A percentile compares a stretch with the other conserved stretches of the same genome.
phyloP scores from a whole-genome alignment of 23 tunicate genomes.

The Trididemnum nubilum region DNA sequence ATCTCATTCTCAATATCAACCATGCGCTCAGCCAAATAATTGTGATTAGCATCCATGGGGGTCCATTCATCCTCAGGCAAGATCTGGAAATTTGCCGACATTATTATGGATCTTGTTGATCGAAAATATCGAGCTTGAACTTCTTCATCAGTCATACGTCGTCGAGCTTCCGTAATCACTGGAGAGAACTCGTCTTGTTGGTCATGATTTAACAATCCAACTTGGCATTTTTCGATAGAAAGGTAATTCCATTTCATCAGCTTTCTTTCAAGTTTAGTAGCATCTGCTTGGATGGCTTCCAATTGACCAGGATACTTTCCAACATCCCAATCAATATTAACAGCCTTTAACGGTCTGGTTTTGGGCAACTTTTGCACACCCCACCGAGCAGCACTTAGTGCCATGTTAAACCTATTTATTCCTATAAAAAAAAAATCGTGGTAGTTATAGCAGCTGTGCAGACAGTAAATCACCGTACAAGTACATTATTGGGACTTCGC shows the following conservation, averaged over 20 bases:
- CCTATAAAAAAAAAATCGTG: background rate
- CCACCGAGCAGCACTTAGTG: slow-evolving; percentile 34
- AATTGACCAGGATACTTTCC: slow-evolving; percentile 67
- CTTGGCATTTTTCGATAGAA: slow-evolving; percentile 50
- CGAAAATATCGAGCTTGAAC: slow-evolving; percentile 46
- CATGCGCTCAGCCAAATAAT: slow-evolving; percentile 43
- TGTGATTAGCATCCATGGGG: slow-evolving; percentile 84
- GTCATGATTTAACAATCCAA: slow-evolving; percentile 67
- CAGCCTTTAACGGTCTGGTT: slow-evolving; percentile 31
- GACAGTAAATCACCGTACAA: too few species aligned
- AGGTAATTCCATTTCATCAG: slow-evolving; percentile 28
- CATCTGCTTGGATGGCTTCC: slow-evolving; percentile 39
- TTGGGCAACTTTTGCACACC: slow-evolving; percentile 49
- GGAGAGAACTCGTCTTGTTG: slow-evolving; percentile 41
- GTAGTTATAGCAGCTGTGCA: too few species aligned
- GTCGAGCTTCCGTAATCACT: slow-evolving; percentile 41
- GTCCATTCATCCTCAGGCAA: slow-evolving; percentile 84
- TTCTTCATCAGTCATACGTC: slow-evolving; percentile 71
- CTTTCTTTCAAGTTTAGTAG: slow-evolving; percentile 29
- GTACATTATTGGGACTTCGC: too few species aligned
- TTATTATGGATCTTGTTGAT: slow-evolving; percentile 41
- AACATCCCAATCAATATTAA: slow-evolving; percentile 56
- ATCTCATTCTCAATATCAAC: slow-evolving; percentile 33
- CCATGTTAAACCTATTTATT: slow-evolving; percentile 15
- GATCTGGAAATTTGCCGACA: slow-evolving; percentile 57